Percentiles rank a stretch among this genome's conserved stretches.
These are phyloP conservation scores for Dendrolimus houi DNA, from an alignment of 2,888 invertebrate species.

Conservation along the genomic window DNA sequence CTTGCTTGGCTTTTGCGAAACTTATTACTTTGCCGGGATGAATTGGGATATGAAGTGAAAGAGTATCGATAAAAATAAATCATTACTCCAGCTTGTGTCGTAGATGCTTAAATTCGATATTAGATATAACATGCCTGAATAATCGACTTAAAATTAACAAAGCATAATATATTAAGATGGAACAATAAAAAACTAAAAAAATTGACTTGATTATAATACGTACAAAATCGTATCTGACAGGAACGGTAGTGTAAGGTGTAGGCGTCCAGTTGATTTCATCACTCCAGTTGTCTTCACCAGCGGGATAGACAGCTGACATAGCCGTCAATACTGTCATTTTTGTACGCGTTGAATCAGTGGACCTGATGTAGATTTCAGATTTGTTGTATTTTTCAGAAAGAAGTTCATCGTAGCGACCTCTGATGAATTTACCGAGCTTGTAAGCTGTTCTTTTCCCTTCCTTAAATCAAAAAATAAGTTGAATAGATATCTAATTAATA, in stretches of 20 bases:
- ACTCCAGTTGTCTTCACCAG: constrained; percentile 23
- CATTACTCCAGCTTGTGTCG: too few species aligned
- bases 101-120: too few species aligned
- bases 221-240: constrained; percentile 32
- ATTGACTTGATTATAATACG: constrained; percentile 13
- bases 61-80: too few species aligned
- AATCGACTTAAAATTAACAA: too few species aligned
- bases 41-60: too few species aligned
- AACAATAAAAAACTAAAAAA: too few species aligned
- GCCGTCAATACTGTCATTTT: constrained; percentile 39
- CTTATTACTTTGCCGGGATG: too few species aligned
- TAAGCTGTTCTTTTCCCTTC: constrained; percentile 26
- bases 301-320: constrained; percentile 33
- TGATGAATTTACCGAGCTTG: constrained; percentile 24
- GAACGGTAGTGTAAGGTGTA: constrained; percentile 34
- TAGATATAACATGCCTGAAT: too few species aligned
- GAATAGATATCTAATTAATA: too few species aligned
- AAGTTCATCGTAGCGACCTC: constrained; percentile 26
- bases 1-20: too few species aligned
- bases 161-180: too few species aligned
- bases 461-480: constrained; percentile 12
- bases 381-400: constrained; percentile 30
- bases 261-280: constrained; percentile 31
- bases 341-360: constrained; percentile 37
- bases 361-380: constrained; percentile 40